These are phyloP conservation scores for Pelochelys cantorii DNA, from an alignment of 2,797 vertebrate genomes.

Conservation along the genomic window DNA sequence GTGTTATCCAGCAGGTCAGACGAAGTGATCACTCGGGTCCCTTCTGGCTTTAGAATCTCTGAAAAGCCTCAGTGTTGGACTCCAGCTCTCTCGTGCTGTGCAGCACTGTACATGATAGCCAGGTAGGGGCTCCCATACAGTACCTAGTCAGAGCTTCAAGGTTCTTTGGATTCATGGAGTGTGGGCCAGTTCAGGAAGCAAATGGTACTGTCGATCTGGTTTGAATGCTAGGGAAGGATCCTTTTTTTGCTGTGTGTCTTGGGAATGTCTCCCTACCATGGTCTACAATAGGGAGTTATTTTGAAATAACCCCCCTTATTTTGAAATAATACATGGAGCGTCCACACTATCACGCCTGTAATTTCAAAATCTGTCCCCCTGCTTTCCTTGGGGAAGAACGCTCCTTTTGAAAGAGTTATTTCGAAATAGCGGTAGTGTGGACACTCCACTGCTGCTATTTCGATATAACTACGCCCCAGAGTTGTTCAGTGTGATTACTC, in stretches of 20 bases:
- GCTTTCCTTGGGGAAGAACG: too few species aligned
- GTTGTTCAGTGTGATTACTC: too few species aligned
- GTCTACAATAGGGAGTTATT: too few species aligned
- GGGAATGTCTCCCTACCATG: neutral
- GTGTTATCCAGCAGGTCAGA: neutral
- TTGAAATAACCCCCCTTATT: too few species aligned
- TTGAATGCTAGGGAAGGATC: neutral
- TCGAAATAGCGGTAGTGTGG: too few species aligned
- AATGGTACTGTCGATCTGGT: neutral
- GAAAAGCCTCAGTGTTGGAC: neutral
- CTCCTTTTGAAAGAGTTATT: too few species aligned
- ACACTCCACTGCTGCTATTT: too few species aligned
- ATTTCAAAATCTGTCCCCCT: too few species aligned
- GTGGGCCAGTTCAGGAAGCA: neutral
- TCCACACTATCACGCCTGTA: too few species aligned
- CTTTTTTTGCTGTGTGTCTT: neutral
- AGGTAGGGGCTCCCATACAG: neutral
- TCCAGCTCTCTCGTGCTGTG: neutral
- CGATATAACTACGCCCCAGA: too few species aligned
- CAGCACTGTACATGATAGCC: neutral
- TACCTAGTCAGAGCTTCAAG: neutral
- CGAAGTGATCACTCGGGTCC: neutral
- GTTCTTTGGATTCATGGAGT: neutral
- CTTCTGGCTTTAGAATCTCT: neutral
- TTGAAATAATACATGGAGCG: too few species aligned